These are phyloP conservation scores for Drosophila rufa DNA, from an alignment of 1,140 invertebrate species.

Conservation along the genomic window DNA sequence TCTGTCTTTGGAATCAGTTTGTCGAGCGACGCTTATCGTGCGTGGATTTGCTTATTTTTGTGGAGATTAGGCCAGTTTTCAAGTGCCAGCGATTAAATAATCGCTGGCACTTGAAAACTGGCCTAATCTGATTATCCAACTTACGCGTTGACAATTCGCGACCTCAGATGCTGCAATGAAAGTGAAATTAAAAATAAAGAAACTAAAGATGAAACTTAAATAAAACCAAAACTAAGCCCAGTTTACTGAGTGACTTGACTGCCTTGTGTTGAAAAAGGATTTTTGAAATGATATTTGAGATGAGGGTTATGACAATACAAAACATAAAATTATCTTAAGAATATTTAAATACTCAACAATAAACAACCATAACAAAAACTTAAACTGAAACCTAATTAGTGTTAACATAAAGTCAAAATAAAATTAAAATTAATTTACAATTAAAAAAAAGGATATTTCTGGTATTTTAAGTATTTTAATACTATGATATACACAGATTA, in stretches of 20 bases:
- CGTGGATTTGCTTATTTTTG: conserved; percentile 31
- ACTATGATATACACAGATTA: too few species aligned
- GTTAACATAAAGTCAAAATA: too few species aligned
- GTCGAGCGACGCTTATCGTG: conserved; percentile 36
- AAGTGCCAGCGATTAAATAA: conserved; percentile 35
- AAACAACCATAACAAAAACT: neutral
- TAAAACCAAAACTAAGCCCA: neutral
- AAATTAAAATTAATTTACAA: too few species aligned
- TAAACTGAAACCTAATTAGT: too few species aligned
- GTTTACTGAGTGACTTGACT: neutral
- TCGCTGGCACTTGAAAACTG: too few species aligned
- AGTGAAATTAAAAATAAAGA: conserved; percentile 39
- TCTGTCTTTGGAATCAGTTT: conserved; percentile 46
- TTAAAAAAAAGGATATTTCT: too few species aligned
- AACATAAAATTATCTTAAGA: neutral
- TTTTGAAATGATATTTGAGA: too few species aligned
- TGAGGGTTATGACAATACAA: too few species aligned
- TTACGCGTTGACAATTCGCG: conserved; percentile 9
- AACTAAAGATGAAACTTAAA: neutral
- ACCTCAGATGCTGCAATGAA: conserved; percentile 38
- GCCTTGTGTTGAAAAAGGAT: neutral
- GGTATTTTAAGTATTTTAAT: too few species aligned
- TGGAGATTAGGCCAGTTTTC: conserved; percentile 6
- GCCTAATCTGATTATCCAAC: conserved; percentile 41
- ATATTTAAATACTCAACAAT: neutral